phyloP scores from a whole-genome alignment of 1,140 invertebrate genomes.

The Pteromalus puparum region DNA sequence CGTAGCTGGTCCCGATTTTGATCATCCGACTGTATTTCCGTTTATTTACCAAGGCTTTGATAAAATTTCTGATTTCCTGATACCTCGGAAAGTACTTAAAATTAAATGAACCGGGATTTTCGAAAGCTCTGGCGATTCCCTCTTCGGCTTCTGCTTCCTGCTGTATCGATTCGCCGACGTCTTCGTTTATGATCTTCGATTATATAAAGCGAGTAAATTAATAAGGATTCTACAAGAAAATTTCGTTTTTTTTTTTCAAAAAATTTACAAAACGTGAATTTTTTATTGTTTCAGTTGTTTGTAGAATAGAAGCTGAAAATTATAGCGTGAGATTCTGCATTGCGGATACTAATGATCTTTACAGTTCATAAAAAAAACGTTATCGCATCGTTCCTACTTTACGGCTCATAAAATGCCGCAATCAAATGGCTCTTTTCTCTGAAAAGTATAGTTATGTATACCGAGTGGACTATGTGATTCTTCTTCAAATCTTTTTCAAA shows the following conservation, averaged over 20 bases:
- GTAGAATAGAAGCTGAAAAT: no score
- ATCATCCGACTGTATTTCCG: conserved; percentile 72
- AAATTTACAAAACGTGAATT: neutral
- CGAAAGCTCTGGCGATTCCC: neutral
- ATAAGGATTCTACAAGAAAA: neutral
- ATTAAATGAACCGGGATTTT: conserved; percentile 23
- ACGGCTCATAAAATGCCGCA: no score
- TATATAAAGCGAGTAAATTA: neutral
- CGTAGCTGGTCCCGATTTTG: conserved; percentile 77
- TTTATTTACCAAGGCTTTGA: conserved; percentile 70
- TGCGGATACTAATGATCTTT: no score
- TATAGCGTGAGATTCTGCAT: no score
- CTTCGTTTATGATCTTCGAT: conserved; percentile 17
- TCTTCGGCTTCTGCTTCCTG: neutral
- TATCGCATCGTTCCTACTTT: no score
- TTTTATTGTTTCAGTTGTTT: no score
- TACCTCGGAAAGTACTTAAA: conserved; percentile 64
- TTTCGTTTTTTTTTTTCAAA: neutral
- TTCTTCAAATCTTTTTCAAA: neutral
- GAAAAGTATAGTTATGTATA: neutral
- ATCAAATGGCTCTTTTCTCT: neutral
- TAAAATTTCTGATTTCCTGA: conserved; percentile 70
- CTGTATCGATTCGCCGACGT: conserved; percentile 5
- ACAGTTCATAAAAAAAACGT: no score
- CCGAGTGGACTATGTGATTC: neutral